Evolutionary conservation across 2,797 vertebrate genomes (phyloP).

Genomic region (Notolabrus celidotus): DNA sequence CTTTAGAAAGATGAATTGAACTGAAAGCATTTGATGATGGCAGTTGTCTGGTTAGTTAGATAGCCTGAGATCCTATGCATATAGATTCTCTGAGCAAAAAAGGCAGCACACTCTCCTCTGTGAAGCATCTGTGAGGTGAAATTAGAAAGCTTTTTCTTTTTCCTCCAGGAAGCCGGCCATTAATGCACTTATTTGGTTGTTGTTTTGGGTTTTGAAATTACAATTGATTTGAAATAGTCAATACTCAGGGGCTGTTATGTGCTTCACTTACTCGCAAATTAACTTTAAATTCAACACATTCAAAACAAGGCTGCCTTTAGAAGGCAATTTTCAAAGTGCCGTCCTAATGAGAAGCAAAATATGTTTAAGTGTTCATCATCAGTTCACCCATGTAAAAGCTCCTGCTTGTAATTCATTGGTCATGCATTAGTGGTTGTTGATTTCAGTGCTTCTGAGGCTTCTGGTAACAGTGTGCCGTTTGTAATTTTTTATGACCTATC

Average conservation of each 20-base stretch:
- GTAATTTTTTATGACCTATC: conserved; percentile 6
- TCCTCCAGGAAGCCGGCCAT: conserved; percentile 7
- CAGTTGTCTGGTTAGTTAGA: conserved; percentile 32
- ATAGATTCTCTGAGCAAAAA: not conserved
- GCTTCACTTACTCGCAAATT: not conserved
- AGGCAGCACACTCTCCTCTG: not conserved
- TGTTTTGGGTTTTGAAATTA: conserved; percentile 13
- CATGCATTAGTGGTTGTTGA: not conserved
- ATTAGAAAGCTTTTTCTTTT: conserved; percentile 19
- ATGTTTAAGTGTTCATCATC: not conserved
- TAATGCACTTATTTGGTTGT: not conserved
- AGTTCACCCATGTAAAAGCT: not conserved
- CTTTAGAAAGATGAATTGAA: conserved; percentile 44
- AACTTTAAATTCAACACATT: conserved; percentile 2
- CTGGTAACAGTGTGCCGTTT: conserved; percentile 6
- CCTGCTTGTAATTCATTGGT: not conserved
- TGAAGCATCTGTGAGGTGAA: conserved; percentile 7
- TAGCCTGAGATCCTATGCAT: conserved; percentile 10
- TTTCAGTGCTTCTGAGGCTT: not conserved
- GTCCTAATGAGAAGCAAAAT: not conserved
- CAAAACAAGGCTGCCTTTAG: not conserved
- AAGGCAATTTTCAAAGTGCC: not conserved
- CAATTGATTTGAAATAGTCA: conserved; percentile 14
- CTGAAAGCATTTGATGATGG: conserved; percentile 33
- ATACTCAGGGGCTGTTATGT: not conserved